Evolutionary conservation across 2,888 invertebrate species (phyloP).

Genomic region (Spilosoma lubricipeda): DNA sequence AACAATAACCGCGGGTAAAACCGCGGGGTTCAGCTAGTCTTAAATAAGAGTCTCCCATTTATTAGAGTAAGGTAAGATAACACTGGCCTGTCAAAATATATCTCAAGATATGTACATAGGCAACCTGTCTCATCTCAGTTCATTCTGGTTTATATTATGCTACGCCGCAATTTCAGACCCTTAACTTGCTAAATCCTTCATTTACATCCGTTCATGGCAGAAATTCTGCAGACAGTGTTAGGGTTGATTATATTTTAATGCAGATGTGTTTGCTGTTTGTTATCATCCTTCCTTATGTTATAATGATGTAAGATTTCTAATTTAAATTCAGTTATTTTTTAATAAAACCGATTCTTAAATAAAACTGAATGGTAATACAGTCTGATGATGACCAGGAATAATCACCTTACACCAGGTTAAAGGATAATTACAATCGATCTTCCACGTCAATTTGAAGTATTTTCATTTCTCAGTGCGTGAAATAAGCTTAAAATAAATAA

Average conservation of each 20-base stretch:
- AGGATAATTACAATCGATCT: too few species aligned
- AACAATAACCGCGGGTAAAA: too few species aligned
- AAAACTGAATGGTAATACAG: too few species aligned
- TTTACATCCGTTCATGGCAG: constrained; percentile 26
- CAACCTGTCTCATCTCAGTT: neutral
- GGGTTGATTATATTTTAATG: neutral
- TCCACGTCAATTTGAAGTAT: too few species aligned
- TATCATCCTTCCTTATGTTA: neutral
- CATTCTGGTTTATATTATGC: neutral
- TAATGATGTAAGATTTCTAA: neutral
- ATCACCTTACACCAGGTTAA: too few species aligned
- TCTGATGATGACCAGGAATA: too few species aligned
- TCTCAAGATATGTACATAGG: constrained; percentile 3
- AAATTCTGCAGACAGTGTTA: constrained; percentile 33
- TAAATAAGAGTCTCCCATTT: neutral
- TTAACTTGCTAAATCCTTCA: constrained; percentile 3
- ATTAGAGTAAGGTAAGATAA: neutral
- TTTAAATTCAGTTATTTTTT: too few species aligned
- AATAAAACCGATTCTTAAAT: too few species aligned
- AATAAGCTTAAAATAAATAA: too few species aligned
- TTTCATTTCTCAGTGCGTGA: too few species aligned
- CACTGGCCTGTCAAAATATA: constrained; percentile 2
- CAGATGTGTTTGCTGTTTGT: neutral
- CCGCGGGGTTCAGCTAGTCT: too few species aligned
- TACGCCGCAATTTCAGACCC: constrained; percentile 10